These are phyloP conservation scores for Drosophila nr. medialis DNA, from an alignment of 2,888 invertebrate genomes.

Conservation along the genomic window DNA sequence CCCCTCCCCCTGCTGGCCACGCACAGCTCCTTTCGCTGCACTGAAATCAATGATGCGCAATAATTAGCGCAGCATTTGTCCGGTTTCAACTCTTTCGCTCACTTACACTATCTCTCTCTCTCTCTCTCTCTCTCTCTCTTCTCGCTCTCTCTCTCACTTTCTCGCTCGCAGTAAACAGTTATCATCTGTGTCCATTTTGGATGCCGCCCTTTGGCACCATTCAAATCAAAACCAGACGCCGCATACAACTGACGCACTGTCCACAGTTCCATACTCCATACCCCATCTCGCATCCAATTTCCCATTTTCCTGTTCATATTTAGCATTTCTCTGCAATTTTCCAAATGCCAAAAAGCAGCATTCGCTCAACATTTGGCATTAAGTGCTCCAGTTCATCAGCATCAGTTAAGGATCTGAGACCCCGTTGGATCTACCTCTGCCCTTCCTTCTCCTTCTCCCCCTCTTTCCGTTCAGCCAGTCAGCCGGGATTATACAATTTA, in stretches of 20 bases:
- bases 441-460: background rate
- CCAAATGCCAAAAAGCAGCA: conserved; percentile 40
- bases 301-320: background rate
- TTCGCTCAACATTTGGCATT: conserved; percentile 52
- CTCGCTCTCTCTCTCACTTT: background rate
- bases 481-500: conserved; percentile 39
- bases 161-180: conserved; percentile 5
- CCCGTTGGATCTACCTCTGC: background rate
- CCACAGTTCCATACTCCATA: background rate
- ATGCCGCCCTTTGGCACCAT: conserved; percentile 72
- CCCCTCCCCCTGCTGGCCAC: background rate
- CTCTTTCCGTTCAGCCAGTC: background rate
- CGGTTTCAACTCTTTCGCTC: conserved; percentile 14
- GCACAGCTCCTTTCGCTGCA: conserved; percentile 15
- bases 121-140: background rate
- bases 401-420: background rate
- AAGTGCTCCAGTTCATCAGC: conserved; percentile 53
- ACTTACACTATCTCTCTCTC: background rate
- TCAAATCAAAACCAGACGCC: conserved; percentile 77
- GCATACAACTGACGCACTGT: conserved; percentile 22
- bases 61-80: conserved; percentile 74
- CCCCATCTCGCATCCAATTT: background rate
- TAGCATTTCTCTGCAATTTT: conserved; percentile 15
- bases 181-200: conserved; percentile 25
- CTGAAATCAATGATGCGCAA: conserved; percentile 75